Percentiles rank a stretch among this genome's conserved stretches.
These are phyloP conservation scores for Polylopha cassiicola DNA, from an alignment of 2,888 invertebrate genomes.

Conservation along the genomic window DNA sequence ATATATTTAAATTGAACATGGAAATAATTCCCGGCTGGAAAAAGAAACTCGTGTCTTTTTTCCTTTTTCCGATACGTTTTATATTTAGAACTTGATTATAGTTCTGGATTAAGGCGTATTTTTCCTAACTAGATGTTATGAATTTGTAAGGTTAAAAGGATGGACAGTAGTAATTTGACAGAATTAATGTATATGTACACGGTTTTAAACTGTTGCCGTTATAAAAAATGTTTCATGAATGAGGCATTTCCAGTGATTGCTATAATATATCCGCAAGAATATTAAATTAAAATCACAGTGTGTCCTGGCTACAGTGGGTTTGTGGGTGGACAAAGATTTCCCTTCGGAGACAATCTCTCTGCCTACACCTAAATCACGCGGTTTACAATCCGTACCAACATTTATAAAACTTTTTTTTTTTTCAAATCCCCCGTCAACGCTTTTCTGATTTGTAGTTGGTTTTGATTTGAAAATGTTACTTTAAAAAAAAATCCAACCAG, in stretches of 20 bases:
- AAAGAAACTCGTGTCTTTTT: conserved; percentile 8
- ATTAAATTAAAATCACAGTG: conserved; percentile 40
- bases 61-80: conserved; percentile 1
- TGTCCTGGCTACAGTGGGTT: conserved; percentile 31
- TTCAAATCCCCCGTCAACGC: conserved; percentile 17
- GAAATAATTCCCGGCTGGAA: conserved; percentile 15
- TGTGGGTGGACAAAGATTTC: conserved; percentile 28
- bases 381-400: conserved; percentile 19
- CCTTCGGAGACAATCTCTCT: conserved; percentile 29
- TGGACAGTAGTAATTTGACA: too few relatives aligned
- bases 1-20: conserved; percentile 18
- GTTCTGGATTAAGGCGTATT: too few relatives aligned
- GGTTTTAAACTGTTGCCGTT: too few relatives aligned
- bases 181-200: too few relatives aligned
- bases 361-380: conserved; percentile 19
- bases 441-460: conserved; percentile 22
- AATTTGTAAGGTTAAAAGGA: too few relatives aligned
- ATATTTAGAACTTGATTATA: too few relatives aligned
- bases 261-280: conserved; percentile 26
- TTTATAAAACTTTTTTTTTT: conserved; percentile 21
- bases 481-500: too few relatives aligned
- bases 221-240: too few relatives aligned
- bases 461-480: conserved; percentile 13
- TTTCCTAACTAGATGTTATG: too few relatives aligned
- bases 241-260: conserved; percentile 12